Percentiles rank a stretch among this genome's conserved stretches.
These are phyloP conservation scores for Eueides isabella DNA, from an alignment of 1,140 invertebrate genomes.

Conservation along the genomic window DNA sequence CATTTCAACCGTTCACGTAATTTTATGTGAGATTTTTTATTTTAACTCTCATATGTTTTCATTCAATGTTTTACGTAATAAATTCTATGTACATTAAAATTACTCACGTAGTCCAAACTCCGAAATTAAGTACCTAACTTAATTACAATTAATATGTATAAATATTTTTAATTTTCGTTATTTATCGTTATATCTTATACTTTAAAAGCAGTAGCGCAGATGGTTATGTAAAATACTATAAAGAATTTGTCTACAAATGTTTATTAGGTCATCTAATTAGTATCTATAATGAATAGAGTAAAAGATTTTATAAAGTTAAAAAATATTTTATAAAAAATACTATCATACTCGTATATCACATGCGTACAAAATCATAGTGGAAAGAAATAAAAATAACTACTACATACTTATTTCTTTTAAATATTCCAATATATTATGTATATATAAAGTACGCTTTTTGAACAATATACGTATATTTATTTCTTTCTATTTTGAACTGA, in stretches of 20 bases:
- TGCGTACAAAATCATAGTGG: too few relatives aligned
- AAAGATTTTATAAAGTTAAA: too few relatives aligned
- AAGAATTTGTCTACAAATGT: too few relatives aligned
- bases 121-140: neutral
- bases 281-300: too few relatives aligned
- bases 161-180: too few relatives aligned
- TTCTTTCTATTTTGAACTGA: neutral
- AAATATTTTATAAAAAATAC: too few relatives aligned
- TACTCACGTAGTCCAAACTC: neutral
- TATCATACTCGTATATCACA: too few relatives aligned
- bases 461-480: neutral
- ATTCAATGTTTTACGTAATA: slow-evolving; percentile 32
- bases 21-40: slow-evolving; percentile 37
- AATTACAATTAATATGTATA: neutral
- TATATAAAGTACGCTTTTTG: neutral
- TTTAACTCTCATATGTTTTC: slow-evolving; percentile 26
- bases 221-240: too few relatives aligned
- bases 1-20: slow-evolving; percentile 33
- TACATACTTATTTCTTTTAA: too few relatives aligned
- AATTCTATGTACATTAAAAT: slow-evolving; percentile 19
- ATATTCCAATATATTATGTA: neutral
- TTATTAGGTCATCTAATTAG: too few relatives aligned
- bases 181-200: too few relatives aligned
- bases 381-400: neutral
- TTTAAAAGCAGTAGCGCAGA: too few relatives aligned